Conservation (phyloP, 2,113 vertebrate genomes). For the Elephas maximus region DNA sequence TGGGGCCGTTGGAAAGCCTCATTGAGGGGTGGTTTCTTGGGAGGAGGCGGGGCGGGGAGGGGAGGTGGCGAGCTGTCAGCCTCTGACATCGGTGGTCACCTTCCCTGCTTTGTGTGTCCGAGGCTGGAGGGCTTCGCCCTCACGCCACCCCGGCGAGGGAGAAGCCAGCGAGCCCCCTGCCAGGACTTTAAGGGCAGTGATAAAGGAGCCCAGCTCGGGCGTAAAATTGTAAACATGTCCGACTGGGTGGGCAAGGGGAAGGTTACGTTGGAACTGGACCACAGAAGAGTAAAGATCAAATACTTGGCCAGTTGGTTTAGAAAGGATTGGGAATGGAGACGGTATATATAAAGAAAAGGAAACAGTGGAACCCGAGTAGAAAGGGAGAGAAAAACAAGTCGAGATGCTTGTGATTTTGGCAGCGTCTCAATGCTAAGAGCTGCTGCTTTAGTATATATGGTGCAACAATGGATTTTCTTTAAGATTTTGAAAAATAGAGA, state of each 20-base stretch:
- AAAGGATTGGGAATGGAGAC: neutral
- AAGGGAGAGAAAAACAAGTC: neutral
- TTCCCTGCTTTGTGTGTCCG: neutral
- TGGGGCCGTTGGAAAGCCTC: slow-evolving; percentile 80
- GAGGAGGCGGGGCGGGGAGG: neutral
- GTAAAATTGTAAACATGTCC: neutral
- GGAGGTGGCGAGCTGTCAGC: neutral
- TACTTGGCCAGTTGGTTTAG: neutral
- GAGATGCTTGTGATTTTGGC: neutral
- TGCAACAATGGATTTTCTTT: neutral
- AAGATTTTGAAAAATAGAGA: neutral
- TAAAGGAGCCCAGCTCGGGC: neutral
- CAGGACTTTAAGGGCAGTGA: neutral
- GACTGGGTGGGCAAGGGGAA: neutral
- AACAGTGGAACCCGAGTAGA: neutral
- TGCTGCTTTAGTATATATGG: neutral
- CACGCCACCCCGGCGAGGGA: neutral
- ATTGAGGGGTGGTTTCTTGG: neutral
- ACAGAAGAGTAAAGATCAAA: neutral
- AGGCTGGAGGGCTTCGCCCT: neutral
- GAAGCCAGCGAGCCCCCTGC: neutral
- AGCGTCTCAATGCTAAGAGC: neutral
- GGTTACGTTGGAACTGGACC: neutral
- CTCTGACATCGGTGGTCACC: slow-evolving; percentile 9
- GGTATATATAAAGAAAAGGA: neutral